Conservation (phyloP, 2,113 vertebrate species). For the Planiliza haematocheilus region DNA sequence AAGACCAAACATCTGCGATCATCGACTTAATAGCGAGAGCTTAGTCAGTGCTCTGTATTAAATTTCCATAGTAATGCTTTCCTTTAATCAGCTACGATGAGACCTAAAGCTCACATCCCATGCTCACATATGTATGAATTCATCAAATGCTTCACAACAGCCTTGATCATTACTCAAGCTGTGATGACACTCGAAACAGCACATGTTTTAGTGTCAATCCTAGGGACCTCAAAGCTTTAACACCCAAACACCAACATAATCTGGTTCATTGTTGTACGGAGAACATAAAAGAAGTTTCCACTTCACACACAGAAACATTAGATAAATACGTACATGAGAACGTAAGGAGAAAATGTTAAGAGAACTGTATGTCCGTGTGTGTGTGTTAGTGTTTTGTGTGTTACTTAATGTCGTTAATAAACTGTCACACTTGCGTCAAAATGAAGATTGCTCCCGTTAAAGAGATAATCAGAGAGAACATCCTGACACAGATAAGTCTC, state of each 20-base stretch:
- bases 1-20: no score
- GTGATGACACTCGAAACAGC: slow-evolving; percentile 22
- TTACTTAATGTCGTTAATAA: slow-evolving; percentile 50
- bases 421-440: slow-evolving; percentile 61
- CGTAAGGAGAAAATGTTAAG: not conserved
- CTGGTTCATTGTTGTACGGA: not conserved
- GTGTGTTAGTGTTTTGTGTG: slow-evolving; percentile 1
- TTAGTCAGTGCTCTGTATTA: no score
- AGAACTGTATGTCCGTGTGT: slow-evolving; percentile 3
- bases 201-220: slow-evolving; percentile 16
- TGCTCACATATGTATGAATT: not conserved
- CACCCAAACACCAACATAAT: slow-evolving; percentile 25
- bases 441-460: slow-evolving; percentile 64
- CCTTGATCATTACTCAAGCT: slow-evolving; percentile 44
- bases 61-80: no score
- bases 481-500: slow-evolving; percentile 67
- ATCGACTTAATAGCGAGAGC: no score
- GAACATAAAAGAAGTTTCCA: not conserved
- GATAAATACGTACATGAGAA: not conserved
- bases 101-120: no score
- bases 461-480: slow-evolving; percentile 69
- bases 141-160: slow-evolving; percentile 30
- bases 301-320: slow-evolving; percentile 1
- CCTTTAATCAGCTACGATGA: no score
- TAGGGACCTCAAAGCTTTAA: slow-evolving; percentile 1